Evolutionary conservation across 2,888 invertebrate genomes (phyloP).

Genomic region (Athalia cordata): DNA sequence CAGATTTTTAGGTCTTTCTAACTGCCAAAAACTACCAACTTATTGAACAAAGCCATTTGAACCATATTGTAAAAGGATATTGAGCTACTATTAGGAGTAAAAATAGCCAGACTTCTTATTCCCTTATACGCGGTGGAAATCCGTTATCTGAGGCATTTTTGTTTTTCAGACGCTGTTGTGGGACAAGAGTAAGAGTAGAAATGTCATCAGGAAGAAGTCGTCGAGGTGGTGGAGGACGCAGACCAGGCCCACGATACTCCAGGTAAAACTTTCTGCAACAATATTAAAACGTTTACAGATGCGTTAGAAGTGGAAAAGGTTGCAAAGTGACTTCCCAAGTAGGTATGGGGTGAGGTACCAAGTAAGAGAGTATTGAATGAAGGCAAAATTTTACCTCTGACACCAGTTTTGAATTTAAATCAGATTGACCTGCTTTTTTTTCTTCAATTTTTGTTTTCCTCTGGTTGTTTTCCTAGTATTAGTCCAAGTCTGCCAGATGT

Average conservation of each 20-base stretch:
- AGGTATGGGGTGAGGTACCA: slow-evolving; percentile 61
- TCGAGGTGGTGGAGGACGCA: slow-evolving; percentile 76
- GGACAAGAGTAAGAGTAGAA: slow-evolving; percentile 92
- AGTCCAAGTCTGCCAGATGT: background rate
- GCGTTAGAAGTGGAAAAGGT: slow-evolving; percentile 57
- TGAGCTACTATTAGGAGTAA: too few relatives aligned
- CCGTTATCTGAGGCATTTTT: slow-evolving; percentile 24
- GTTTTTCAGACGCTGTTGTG: slow-evolving; percentile 85
- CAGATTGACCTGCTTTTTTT: slow-evolving; percentile 7
- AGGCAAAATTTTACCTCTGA: background rate
- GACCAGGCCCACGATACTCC: slow-evolving; percentile 69
- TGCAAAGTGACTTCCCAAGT: slow-evolving; percentile 59
- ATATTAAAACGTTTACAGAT: slow-evolving; percentile 54
- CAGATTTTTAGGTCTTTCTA: too few relatives aligned
- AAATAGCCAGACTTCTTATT: too few relatives aligned
- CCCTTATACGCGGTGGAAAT: background rate
- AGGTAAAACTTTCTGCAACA: slow-evolving; percentile 61
- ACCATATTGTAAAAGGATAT: too few relatives aligned
- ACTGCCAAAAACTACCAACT: too few relatives aligned
- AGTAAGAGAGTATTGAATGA: slow-evolving; percentile 48
- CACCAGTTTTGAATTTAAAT: background rate
- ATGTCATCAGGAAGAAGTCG: slow-evolving; percentile 93
- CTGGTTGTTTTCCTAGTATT: slow-evolving; percentile 2
- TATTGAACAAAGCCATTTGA: background rate
- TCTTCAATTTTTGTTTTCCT: background rate